A percentile compares a stretch with the other conserved stretches of the same genome.
Conservation (phyloP, 2,888 invertebrate species). For the Torymus auratus region DNA sequence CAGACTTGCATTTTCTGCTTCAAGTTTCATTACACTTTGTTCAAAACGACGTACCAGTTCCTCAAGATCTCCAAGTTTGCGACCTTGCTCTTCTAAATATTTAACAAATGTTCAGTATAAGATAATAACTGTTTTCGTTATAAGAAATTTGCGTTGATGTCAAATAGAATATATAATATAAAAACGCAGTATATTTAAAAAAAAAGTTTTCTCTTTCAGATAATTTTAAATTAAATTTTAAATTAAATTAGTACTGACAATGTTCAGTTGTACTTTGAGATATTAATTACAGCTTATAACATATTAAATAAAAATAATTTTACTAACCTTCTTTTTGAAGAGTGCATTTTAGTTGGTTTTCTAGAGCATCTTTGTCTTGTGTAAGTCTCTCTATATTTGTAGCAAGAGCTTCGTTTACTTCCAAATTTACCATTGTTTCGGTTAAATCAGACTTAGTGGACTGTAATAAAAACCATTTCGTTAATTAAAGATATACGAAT, state of each 20-base stretch:
- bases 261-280: constrained; percentile 3
- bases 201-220: no score
- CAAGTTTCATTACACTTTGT: constrained; percentile 75
- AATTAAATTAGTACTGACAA: not conserved
- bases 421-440: constrained; percentile 72
- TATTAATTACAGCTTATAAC: constrained; percentile 9
- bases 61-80: constrained; percentile 76
- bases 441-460: constrained; percentile 71
- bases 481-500: constrained; percentile 16
- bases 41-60: constrained; percentile 76
- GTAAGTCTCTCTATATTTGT: constrained; percentile 71
- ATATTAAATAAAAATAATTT: constrained; percentile 4
- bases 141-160: no score
- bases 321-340: constrained; percentile 73
- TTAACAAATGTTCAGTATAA: constrained; percentile 21
- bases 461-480: constrained; percentile 58
- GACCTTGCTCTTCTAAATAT: constrained; percentile 70
- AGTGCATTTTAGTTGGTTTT: constrained; percentile 73
- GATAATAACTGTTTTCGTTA: not conserved
- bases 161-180: constrained; percentile 8
- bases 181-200: not conserved
- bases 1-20: constrained; percentile 76
- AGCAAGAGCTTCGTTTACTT: constrained; percentile 69
- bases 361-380: constrained; percentile 73
- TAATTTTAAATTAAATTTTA: not conserved